Percentiles rank a stretch among this genome's conserved stretches.
Conservation (phyloP, 2,113 vertebrate genomes). For the Pica pica region DNA sequence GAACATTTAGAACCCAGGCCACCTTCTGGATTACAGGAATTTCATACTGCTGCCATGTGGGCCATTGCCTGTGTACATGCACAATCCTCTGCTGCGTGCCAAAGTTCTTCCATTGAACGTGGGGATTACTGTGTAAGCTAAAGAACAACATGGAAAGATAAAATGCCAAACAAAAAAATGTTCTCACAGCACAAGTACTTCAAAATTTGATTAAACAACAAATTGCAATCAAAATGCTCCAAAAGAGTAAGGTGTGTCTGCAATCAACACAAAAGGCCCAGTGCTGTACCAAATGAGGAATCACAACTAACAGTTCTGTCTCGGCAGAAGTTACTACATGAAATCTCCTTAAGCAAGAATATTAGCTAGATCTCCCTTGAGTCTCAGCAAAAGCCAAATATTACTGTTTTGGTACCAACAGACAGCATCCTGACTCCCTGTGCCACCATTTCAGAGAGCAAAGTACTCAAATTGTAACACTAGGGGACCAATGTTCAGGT, state of each 20-base stretch:
- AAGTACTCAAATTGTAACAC: background rate
- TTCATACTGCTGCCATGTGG: background rate
- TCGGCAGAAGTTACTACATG: background rate
- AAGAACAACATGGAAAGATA: background rate
- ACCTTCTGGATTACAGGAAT: background rate
- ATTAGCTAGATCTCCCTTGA: background rate
- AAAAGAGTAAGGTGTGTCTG: background rate
- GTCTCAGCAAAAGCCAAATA: background rate
- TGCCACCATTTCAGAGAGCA: background rate
- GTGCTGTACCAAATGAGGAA: background rate
- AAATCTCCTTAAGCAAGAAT: background rate
- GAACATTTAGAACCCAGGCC: background rate
- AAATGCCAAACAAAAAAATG: background rate
- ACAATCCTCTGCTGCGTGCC: fast-evolving
- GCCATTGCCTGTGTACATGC: background rate
- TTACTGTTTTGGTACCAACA: background rate
- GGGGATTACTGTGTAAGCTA: fast-evolving
- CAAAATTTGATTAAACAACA: background rate
- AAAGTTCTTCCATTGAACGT: background rate
- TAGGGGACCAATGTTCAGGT: background rate
- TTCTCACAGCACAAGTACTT: background rate
- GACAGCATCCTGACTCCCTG: background rate
- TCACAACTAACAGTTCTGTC: background rate
- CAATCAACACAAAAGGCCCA: background rate
- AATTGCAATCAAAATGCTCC: background rate